Evolutionary conservation across 2,797 vertebrate species (phyloP), one percentile per base, ranked within the genome.

Genomic region (Moxostoma hubbsi): DNA sequence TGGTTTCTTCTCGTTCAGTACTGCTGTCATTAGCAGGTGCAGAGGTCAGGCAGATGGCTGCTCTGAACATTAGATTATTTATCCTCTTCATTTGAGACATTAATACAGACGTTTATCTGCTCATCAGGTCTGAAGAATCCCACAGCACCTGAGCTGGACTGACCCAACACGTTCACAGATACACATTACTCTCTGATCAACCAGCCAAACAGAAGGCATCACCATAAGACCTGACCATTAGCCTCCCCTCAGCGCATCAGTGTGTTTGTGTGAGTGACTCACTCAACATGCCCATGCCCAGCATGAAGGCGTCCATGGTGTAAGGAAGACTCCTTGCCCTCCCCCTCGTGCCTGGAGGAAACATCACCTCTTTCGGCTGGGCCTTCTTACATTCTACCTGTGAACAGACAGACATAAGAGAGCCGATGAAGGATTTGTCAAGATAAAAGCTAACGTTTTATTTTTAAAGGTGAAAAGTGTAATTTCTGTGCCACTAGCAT

Each of bases 1-100:
- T 55, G 36, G n/a, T 70, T 72, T 82, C 36, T 55, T 65, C 76
- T 82, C 64, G 16, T 70, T 81, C 67, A 43, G 65, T 50, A 45
- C 36, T 6, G 47, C 51, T 79, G 91, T 94, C 84, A 67, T 94
- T 87, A 92, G 90, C 88, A 86, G 82, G 93, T 93, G 94, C 93
- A 93, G 88, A 93, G 95, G 95, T 93, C 94, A 94, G 94, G 89
- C 90, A 92, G 94, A 95, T 91, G 93, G 93, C 95, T 95, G 97
- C 96, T 97, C 96, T 96, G 95, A 95, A 96, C 96, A 97, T 98
- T 96, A 97, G 96, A 96, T 95, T 96, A 96, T 97, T 98, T 97
- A 97, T 98, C 96, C 96, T 96, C 95, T 96, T 97, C 96, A 98
- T 98, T 98, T 97, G 93, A 93, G 90, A 93, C 94, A 92, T 94